Evolutionary conservation across 2,797 vertebrate species (phyloP), one percentile per base, ranked within the genome.

Genomic region (Coracias cyanogaster): DNA sequence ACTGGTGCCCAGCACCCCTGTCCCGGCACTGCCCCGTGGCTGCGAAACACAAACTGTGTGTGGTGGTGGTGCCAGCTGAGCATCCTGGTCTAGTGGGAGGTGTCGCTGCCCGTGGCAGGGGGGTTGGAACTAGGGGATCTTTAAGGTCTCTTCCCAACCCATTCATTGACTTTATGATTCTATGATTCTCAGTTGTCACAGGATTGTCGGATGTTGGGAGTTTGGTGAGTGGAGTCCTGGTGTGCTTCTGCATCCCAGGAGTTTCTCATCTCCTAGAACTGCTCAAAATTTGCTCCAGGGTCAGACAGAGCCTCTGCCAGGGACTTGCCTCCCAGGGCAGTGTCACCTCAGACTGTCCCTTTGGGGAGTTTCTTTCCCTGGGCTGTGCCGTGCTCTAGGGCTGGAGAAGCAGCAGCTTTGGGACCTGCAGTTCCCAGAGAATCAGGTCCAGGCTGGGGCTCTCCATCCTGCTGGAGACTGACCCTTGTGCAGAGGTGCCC

Each of bases 381-480:
- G 24, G 33, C 0, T 2, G 6, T 2, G 0, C 0, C 3, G 4
- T 1, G 33, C 69, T 4, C 4, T 3, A 2, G 1, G 28, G 60
- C 16, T 33, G 70, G 7, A 33, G 64, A 10, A 45, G 45, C 5
- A 6, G 31, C 46, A 70, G 74, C 65, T 31, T 29, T 28, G n/a
- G 29, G 54, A 9, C 6, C 3, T 4, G 29, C 71, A 1, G n/a
- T 28, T 29, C 21, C 41, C 33, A 10, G 52, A 73, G 45, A 24
- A 41, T 28, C 4, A 7, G 26, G 18, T 41, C n/a, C 15, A 69
- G 52, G 58, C 62, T 35, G 28, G 14, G 46, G 5, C 8, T 79
- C 26, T 17, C 49, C 18, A 3, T 31, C 33, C 43, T 48, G 15
- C 35, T 0, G 2, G 33, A 55, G 41, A 29, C 60, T 3, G 1